These are phyloP conservation scores for Halesus radiatus DNA, from an alignment of 1,140 invertebrate species.

Conservation along the genomic window DNA sequence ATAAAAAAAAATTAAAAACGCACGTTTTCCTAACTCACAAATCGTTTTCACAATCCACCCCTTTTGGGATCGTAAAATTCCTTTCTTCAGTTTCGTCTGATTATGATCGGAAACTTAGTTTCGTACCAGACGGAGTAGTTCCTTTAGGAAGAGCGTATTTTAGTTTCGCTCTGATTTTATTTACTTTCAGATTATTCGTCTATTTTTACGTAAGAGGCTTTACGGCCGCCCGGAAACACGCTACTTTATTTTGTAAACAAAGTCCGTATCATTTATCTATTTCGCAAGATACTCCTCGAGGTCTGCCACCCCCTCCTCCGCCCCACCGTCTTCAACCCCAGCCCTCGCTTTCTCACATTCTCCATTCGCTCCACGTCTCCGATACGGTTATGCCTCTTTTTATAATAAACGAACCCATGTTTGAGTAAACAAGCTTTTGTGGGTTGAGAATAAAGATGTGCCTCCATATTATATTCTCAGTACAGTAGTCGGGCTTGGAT, in stretches of 20 bases:
- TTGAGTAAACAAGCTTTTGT: neutral
- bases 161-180: constrained; percentile 7
- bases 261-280: constrained; percentile 29
- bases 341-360: neutral
- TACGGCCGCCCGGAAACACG: constrained; percentile 8
- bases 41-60: constrained; percentile 9
- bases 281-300: neutral
- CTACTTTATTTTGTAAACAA: constrained; percentile 35
- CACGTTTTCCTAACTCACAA: too few species aligned
- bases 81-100: neutral
- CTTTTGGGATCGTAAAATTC: constrained; percentile 33
- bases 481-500: too few species aligned
- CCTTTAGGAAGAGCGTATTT: constrained; percentile 5
- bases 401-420: constrained; percentile 6
- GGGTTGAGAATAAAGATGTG: too few species aligned
- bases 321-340: neutral
- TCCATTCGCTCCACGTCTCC: constrained; percentile 1
- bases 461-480: too few species aligned
- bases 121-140: neutral
- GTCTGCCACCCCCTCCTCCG: neutral
- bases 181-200: constrained; percentile 31
- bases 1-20: too few species aligned
- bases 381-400: constrained; percentile 11
- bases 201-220: constrained; percentile 12
- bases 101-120: constrained; percentile 26